These are phyloP conservation scores for Natator depressus DNA, from an alignment of 2,113 vertebrate species.

Conservation along the genomic window DNA sequence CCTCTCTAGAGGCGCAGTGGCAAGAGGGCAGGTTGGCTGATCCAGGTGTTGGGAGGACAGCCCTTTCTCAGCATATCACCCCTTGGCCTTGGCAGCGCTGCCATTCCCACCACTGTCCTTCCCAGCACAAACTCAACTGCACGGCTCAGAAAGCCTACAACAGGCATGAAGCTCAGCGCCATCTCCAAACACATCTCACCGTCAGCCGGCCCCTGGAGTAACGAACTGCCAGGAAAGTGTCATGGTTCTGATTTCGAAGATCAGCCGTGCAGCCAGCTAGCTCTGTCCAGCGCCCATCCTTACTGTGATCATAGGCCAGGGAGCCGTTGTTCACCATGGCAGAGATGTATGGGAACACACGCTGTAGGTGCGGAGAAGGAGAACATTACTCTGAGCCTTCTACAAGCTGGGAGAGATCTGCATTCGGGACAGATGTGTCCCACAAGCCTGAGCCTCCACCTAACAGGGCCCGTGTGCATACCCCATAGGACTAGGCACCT, in stretches of 20 bases:
- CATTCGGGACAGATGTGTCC: rapidly evolving
- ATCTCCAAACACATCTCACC: constrained; percentile 72
- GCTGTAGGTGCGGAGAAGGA: constrained; percentile 74
- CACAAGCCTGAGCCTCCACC: not conserved
- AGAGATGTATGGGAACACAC: constrained; percentile 94
- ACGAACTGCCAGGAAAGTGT: constrained; percentile 96
- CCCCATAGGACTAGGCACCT: not conserved
- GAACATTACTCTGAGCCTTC: not conserved
- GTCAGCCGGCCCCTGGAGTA: constrained; percentile 96
- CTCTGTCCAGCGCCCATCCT: constrained; percentile 92
- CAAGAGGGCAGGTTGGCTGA: not conserved
- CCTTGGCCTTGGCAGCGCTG: not conserved
- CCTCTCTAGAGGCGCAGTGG: not conserved
- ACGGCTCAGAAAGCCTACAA: not conserved
- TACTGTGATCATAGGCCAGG: constrained; percentile 93
- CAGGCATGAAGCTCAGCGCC: not conserved
- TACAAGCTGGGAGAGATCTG: not conserved
- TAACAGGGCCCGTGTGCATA: not conserved
- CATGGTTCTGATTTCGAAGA: constrained; percentile 92
- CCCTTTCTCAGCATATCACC: not conserved
- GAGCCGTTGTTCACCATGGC: constrained; percentile 98
- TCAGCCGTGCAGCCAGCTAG: constrained; percentile 93
- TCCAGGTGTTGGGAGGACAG: not conserved
- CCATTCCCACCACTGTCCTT: rapidly evolving
- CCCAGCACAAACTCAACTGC: rapidly evolving